Evolutionary conservation across 2,113 vertebrate genomes (phyloP).

Genomic region (Heteronetta atricapilla): DNA sequence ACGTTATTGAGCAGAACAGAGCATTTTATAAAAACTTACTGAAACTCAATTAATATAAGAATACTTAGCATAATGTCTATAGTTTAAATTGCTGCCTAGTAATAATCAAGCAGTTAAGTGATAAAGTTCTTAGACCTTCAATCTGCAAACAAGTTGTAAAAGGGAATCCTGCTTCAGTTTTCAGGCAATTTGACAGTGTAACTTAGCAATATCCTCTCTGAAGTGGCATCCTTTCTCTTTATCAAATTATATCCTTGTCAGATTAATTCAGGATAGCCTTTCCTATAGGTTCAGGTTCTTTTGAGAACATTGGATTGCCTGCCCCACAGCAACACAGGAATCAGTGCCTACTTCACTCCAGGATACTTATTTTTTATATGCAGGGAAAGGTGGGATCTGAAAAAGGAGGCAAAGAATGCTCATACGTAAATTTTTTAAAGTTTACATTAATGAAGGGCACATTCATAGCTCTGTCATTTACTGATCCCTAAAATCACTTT

Average conservation of each 20-base stretch:
- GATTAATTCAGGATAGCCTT: neutral
- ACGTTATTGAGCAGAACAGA: conserved; percentile 73
- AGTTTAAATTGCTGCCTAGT: conserved; percentile 69
- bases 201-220: neutral
- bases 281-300: neutral
- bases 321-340: neutral
- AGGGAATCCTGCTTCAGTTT: conserved; percentile 59
- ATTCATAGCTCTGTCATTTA: neutral
- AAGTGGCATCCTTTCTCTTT: neutral
- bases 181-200: conserved; percentile 5
- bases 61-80: conserved; percentile 63
- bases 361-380: neutral
- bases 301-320: neutral
- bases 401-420: neutral
- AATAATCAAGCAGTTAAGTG: conserved; percentile 69
- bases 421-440: neutral
- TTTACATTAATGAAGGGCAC: neutral
- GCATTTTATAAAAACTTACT: conserved; percentile 72
- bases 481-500: neutral
- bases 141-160: conserved; percentile 57
- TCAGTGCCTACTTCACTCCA: neutral
- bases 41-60: conserved; percentile 73
- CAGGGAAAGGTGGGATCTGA: neutral
- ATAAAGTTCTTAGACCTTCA: conserved; percentile 73
- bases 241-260: neutral